Evolutionary conservation across 2,888 invertebrate species (phyloP).

Genomic region (Eremobia ochroleuca): DNA sequence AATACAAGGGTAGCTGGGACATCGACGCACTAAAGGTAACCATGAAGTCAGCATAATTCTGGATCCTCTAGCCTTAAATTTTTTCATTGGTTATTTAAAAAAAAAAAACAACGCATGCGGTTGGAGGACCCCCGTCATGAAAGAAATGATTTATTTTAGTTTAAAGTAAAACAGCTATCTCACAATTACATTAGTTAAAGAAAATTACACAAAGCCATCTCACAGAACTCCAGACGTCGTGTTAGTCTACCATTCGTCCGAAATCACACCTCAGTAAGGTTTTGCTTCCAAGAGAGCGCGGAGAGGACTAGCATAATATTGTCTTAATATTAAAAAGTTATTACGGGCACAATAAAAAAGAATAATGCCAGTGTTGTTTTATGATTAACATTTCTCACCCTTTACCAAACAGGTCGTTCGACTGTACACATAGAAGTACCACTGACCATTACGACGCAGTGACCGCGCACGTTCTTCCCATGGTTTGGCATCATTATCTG

Average conservation of each 20-base stretch:
- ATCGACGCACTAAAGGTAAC: no score
- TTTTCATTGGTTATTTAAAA: no score
- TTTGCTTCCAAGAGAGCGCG: background rate
- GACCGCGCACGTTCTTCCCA: constrained; percentile 38
- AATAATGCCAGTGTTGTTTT: background rate
- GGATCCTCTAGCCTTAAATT: no score
- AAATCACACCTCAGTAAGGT: background rate
- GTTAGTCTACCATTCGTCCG: background rate
- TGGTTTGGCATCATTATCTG: constrained; percentile 37
- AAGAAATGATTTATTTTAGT: no score
- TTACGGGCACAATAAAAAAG: background rate
- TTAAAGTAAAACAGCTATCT: background rate
- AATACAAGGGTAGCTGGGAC: no score
- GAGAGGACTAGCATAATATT: background rate
- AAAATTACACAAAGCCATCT: background rate
- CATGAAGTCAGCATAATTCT: no score
- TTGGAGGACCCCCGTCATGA: no score
- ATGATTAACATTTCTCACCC: background rate
- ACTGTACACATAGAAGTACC: background rate
- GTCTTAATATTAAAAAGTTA: background rate
- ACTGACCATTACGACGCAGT: background rate
- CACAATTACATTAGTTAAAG: background rate
- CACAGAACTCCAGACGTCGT: background rate
- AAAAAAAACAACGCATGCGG: no score
- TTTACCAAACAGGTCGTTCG: background rate